Evolutionary conservation across 2,113 vertebrate genomes (phyloP).

Genomic region (Aleadryas rufinucha): DNA sequence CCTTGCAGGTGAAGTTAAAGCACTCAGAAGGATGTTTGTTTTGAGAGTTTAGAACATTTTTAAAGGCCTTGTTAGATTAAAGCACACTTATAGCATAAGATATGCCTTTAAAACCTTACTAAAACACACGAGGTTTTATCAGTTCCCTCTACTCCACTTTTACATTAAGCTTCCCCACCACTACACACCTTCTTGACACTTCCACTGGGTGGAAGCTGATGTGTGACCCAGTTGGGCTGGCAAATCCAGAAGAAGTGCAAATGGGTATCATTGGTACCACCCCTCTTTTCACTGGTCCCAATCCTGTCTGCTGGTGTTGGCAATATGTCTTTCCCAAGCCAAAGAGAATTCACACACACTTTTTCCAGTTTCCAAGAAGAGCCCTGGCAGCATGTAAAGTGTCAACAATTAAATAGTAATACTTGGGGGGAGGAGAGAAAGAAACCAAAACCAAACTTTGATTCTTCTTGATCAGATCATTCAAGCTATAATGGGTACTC

Average conservation of each 20-base stretch:
- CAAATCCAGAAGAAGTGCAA: not conserved
- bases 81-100: not conserved
- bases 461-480: not conserved
- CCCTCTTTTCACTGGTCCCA: not conserved
- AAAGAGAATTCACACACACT: not conserved
- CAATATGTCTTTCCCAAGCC: not conserved
- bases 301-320: not conserved
- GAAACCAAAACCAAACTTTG: not conserved
- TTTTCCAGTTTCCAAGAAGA: not conserved
- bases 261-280: accelerated
- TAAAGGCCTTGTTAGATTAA: not conserved
- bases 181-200: not conserved
- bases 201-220: not conserved
- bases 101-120: not conserved
- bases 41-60: not conserved
- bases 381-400: not conserved
- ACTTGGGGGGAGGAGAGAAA: not conserved
- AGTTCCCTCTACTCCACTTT: not conserved
- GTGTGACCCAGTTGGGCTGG: accelerated
- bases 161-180: not conserved
- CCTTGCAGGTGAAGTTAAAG: not conserved
- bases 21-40: not conserved
- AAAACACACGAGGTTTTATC: not conserved
- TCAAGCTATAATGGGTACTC: not conserved
- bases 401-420: not conserved